phyloP scores from a whole-genome alignment of 2,797 vertebrate genomes.

The Muraenolepis orangiensis region DNA sequence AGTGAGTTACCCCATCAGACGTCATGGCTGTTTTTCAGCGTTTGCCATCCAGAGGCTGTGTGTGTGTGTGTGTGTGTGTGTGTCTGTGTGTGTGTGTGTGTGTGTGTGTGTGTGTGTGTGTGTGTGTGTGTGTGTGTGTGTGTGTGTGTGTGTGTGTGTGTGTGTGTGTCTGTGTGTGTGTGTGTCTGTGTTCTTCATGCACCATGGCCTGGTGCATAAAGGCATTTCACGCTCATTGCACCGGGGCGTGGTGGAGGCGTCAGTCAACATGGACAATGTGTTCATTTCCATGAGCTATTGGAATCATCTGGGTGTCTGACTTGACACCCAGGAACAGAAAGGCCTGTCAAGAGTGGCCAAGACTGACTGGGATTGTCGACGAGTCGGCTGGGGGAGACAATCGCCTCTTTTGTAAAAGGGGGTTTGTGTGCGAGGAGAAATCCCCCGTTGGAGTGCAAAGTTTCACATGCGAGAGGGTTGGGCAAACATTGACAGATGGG shows the following conservation, averaged over 20 bases:
- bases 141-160: too few species aligned
- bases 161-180: too few species aligned
- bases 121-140: too few species aligned
- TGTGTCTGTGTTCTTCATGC: too few species aligned
- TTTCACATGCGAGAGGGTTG: neutral
- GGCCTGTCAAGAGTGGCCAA: too few species aligned
- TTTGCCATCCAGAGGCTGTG: constrained; percentile 6
- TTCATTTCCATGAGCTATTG: constrained; percentile 22
- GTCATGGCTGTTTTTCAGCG: constrained; percentile 38
- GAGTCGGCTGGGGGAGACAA: too few species aligned
- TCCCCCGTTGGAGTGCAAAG: neutral
- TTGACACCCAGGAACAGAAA: too few species aligned
- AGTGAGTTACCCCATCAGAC: constrained; percentile 27
- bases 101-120: too few species aligned
- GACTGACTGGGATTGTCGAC: too few species aligned
- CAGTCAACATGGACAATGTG: constrained; percentile 29
- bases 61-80: too few species aligned
- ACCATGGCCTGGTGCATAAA: constrained; percentile 42
- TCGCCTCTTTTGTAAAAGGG: neutral
- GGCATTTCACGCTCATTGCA: constrained; percentile 46
- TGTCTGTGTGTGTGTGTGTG: too few species aligned
- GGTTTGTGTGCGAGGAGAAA: neutral
- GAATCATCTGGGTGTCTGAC: constrained; percentile 12
- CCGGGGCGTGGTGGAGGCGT: constrained; percentile 39
- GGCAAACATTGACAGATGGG: constrained; percentile 27